phyloP scores from a whole-genome alignment of 2,797 vertebrate species.

The Spinus pinus region DNA sequence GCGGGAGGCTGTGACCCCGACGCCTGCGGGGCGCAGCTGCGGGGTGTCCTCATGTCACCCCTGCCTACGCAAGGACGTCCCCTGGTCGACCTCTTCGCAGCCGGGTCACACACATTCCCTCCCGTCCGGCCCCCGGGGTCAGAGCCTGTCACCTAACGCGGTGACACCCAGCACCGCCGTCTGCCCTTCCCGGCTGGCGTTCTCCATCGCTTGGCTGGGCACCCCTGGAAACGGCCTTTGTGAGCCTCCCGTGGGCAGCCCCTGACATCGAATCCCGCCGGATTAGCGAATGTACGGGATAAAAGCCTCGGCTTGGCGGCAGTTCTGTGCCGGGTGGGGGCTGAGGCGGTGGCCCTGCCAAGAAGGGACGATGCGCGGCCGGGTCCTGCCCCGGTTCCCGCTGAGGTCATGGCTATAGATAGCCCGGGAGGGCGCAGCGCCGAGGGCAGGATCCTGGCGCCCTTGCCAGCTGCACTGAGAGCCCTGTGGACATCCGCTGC shows the following conservation, averaged over 20 bases:
- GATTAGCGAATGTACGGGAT: constrained; percentile 5
- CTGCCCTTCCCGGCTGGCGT: neutral
- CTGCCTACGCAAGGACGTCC: neutral
- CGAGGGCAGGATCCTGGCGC: neutral
- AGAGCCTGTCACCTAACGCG: neutral
- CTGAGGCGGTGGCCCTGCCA: neutral
- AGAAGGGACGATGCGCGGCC: neutral
- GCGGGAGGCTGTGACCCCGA: neutral
- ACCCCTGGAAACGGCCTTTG: neutral
- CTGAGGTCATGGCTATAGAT: constrained; percentile 57
- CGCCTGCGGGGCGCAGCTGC: constrained; percentile 30
- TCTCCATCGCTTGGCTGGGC: neutral
- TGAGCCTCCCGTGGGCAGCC: neutral
- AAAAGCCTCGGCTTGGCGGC: constrained; percentile 1
- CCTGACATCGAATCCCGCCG: neutral
- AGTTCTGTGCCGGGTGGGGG: neutral
- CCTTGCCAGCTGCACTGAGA: neutral
- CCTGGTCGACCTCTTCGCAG: neutral
- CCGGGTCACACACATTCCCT: neutral
- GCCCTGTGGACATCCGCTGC: neutral
- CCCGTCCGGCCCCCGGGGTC: neutral
- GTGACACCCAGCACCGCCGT: neutral
- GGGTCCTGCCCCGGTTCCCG: neutral
- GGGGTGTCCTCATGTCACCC: constrained; percentile 40
- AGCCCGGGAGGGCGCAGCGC: neutral